phyloP scores from a whole-genome alignment of 2,797 vertebrate genomes.

The Thripadectes ignobilis region DNA sequence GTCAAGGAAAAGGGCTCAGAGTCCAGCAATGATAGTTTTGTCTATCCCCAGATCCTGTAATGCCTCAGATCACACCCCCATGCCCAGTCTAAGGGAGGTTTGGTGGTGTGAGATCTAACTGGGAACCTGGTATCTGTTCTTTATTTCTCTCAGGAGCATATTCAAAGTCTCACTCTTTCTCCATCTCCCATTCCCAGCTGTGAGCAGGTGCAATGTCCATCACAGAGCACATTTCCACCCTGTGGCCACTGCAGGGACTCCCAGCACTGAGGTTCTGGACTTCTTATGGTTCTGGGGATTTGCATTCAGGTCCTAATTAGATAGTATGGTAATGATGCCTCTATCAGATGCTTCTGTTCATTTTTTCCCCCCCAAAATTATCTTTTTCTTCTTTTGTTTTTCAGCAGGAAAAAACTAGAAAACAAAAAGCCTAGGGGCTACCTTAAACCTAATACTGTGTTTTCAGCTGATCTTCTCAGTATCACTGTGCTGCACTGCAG shows the following conservation, averaged over 20 bases:
- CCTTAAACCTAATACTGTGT: neutral
- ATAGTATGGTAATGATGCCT: neutral
- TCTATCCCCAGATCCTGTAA: neutral
- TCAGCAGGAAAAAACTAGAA: neutral
- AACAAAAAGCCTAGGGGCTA: neutral
- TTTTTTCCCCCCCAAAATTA: neutral
- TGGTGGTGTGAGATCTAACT: neutral
- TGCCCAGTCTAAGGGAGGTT: neutral
- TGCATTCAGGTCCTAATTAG: neutral
- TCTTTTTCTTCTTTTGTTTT: neutral
- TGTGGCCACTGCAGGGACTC: neutral
- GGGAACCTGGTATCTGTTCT: neutral
- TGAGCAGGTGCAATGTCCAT: neutral
- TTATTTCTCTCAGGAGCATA: neutral
- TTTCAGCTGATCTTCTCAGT: neutral
- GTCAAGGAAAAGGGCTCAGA: neutral
- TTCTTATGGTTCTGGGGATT: fast-evolving
- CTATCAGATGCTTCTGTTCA: neutral
- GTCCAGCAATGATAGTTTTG: neutral
- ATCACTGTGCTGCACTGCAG: neutral
- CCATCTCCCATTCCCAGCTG: neutral
- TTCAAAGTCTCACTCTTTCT: neutral
- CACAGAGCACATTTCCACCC: fast-evolving
- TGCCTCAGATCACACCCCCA: neutral
- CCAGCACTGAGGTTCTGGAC: neutral